Percentiles rank a stretch among this genome's conserved stretches.
Evolutionary conservation across 2,113 vertebrate genomes (phyloP).

Genomic region (Myiopsitta monachus): DNA sequence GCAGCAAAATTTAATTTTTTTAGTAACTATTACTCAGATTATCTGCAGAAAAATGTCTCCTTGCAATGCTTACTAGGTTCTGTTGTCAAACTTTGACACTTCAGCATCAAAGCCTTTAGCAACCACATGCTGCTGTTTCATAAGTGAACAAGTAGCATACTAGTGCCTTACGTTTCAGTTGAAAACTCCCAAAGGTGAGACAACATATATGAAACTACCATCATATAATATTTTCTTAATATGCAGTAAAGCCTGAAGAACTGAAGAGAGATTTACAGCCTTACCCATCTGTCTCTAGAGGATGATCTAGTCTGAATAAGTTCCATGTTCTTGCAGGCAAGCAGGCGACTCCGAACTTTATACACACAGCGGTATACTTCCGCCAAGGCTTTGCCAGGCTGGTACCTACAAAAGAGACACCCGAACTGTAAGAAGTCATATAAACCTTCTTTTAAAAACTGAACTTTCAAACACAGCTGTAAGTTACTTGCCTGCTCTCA

Average conservation of each 20-base stretch:
- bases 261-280: neutral
- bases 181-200: neutral
- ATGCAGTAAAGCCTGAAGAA: neutral
- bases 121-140: neutral
- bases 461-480: neutral
- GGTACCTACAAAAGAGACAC: conserved; percentile 79
- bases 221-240: neutral
- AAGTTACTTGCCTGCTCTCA: conserved; percentile 86
- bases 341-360: conserved; percentile 91
- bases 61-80: neutral
- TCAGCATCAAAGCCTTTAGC: neutral
- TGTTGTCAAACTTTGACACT: neutral
- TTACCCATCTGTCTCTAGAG: conserved; percentile 92
- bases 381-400: conserved; percentile 89
- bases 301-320: conserved; percentile 90
- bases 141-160: neutral
- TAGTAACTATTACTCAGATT: neutral
- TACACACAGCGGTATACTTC: conserved; percentile 95
- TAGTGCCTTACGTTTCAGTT: neutral
- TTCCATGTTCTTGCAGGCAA: conserved; percentile 97
- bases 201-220: neutral
- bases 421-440: neutral
- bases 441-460: neutral
- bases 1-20: neutral
- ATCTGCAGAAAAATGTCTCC: neutral